phyloP scores from a whole-genome alignment of 1,140 invertebrate genomes.

The Drosophila melanica region DNA sequence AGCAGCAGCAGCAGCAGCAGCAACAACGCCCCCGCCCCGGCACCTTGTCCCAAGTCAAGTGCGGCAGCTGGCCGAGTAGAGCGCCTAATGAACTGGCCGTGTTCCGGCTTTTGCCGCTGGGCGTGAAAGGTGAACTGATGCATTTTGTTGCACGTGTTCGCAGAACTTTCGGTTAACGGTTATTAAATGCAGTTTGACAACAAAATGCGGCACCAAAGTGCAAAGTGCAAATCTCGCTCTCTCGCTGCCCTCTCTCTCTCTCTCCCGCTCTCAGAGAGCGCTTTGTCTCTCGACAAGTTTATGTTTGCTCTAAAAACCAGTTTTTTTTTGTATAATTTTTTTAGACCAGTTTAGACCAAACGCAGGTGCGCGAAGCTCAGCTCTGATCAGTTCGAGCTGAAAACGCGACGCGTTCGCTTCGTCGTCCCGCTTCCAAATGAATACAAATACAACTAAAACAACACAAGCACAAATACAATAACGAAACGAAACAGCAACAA shows the following conservation, averaged over 20 bases:
- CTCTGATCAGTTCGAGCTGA: constrained; percentile 67
- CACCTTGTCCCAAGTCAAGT: constrained; percentile 62
- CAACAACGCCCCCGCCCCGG: background rate
- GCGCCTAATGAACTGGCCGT: constrained; percentile 58
- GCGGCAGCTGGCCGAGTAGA: constrained; percentile 62
- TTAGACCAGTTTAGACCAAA: constrained; percentile 68
- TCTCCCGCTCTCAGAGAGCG: constrained; percentile 1
- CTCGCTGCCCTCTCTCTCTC: constrained; percentile 5
- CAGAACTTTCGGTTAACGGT: constrained; percentile 78
- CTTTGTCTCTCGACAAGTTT: no score
- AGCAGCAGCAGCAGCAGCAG: background rate
- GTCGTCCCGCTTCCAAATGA: constrained; percentile 34
- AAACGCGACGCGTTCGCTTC: constrained; percentile 61
- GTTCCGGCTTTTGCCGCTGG: constrained; percentile 18
- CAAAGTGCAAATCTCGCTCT: constrained; percentile 63
- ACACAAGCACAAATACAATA: constrained; percentile 37
- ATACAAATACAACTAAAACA: constrained; percentile 28
- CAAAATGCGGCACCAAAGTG: constrained; percentile 67
- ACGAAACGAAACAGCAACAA: constrained; percentile 14
- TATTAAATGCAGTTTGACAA: constrained; percentile 79
- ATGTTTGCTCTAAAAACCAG: constrained; percentile 34
- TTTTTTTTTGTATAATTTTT: constrained; percentile 32
- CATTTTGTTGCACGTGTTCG: constrained; percentile 64
- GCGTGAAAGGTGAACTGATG: background rate
- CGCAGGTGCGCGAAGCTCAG: constrained; percentile 55